These are phyloP conservation scores for Mesembrinibis cayennensis DNA, from an alignment of 2,113 vertebrate genomes.

Conservation along the genomic window DNA sequence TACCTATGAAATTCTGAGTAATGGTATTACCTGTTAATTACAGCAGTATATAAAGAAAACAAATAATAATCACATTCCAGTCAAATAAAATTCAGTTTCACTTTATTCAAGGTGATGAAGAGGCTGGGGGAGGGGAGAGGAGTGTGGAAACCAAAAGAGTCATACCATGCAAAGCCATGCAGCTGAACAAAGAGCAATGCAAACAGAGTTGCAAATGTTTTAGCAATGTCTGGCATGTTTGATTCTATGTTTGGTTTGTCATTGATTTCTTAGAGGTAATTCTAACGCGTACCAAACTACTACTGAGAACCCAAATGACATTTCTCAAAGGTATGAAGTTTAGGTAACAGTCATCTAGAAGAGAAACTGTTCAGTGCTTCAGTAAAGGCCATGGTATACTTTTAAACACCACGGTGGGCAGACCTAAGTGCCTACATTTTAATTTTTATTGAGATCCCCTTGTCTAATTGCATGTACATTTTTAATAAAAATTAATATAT, in stretches of 20 bases:
- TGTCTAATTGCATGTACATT: not conserved
- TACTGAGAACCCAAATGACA: not conserved
- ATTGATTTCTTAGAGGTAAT: not conserved
- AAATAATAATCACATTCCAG: not conserved
- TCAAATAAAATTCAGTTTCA: slow-evolving; percentile 16
- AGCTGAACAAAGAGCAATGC: not conserved
- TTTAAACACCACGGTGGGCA: not conserved
- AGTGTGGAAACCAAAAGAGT: not conserved
- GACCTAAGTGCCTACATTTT: not conserved
- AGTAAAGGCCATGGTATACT: not conserved
- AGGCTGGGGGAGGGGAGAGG: not conserved
- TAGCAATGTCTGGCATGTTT: not conserved
- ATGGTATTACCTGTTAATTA: not conserved
- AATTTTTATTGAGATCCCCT: not conserved
- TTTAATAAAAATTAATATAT: not conserved
- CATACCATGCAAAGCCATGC: slow-evolving; percentile 4
- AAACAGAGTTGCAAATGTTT: not conserved
- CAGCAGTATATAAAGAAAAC: not conserved
- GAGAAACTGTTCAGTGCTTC: not conserved
- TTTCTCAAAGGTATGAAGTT: not conserved
- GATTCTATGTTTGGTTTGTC: not conserved
- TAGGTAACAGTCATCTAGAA: slow-evolving; percentile 7
- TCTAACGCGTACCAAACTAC: not conserved
- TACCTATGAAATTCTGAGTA: not conserved
- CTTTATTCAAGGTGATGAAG: slow-evolving; percentile 25